Percentiles rank a stretch among this genome's conserved stretches.
Conservation (phyloP, 2,797 vertebrate genomes). For the Menidia menidia region DNA sequence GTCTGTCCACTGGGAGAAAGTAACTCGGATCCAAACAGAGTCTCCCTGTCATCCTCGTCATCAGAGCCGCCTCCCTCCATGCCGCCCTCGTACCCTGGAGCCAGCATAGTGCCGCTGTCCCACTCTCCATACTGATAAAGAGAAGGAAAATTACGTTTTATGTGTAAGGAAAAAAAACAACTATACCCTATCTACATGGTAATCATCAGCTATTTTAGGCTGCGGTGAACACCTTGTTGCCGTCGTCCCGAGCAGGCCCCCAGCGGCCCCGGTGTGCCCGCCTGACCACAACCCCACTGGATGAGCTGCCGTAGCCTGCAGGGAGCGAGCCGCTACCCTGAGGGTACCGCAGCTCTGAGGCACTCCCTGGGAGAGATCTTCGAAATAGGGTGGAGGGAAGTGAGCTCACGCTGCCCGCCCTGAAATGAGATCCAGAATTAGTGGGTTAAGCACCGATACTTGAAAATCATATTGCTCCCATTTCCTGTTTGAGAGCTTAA, state of each 20-base stretch:
- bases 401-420: slow-evolving; percentile 81
- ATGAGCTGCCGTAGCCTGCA: slow-evolving; percentile 85
- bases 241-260: slow-evolving; percentile 86
- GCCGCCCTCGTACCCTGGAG: slow-evolving; percentile 77
- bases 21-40: slow-evolving; percentile 86
- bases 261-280: slow-evolving; percentile 87
- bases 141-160: not conserved
- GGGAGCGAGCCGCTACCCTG: slow-evolving; percentile 87
- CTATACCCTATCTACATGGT: not conserved
- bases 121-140: slow-evolving; percentile 85
- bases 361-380: slow-evolving; percentile 92
- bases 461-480: slow-evolving; percentile 17
- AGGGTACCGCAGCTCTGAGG: slow-evolving; percentile 91
- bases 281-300: slow-evolving; percentile 86
- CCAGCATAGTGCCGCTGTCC: slow-evolving; percentile 81
- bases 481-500: slow-evolving; percentile 13
- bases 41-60: slow-evolving; percentile 87
- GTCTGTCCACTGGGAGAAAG: slow-evolving; percentile 93
- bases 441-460: slow-evolving; percentile 28
- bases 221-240: slow-evolving; percentile 83
- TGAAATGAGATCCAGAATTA: slow-evolving; percentile 54
- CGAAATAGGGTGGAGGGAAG: slow-evolving; percentile 82
- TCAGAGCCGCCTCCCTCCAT: slow-evolving; percentile 84
- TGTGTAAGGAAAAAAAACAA: not conserved
- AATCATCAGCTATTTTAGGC: not conserved